Evolutionary conservation across 2,888 invertebrate species (phyloP), one percentile per base, ranked within the genome.

Genomic region (Leptinotarsa juncta): DNA sequence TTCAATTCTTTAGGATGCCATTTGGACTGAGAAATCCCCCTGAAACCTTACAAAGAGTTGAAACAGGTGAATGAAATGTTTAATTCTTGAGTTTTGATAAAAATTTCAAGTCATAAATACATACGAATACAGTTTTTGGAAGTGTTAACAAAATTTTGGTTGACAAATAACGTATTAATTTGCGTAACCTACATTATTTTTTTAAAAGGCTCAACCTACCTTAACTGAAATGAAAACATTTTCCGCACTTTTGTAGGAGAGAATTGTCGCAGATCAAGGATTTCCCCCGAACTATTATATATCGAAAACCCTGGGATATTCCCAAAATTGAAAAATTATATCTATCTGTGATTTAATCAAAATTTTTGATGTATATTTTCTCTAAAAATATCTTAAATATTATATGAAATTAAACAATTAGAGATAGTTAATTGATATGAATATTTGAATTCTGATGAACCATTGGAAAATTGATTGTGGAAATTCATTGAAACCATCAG

Each of bases 301-400:
- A 84, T 85, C 84, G 84, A 85, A 83, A 82, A 83, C 82, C 83
- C 83, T 83, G 85, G 85, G 81, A 80, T 82, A 79, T 82, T 83
- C 86, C 85, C 84, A 82, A 82, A 84, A 85, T 86, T 86, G 85
- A 86, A 85, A 86, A 89, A 89, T 89, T 89, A 89, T 88, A 88
- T 89, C 89, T 90, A 89, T 90, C 90, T 90, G 90, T 90, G 90
- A 90, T 90, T 89, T 88, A 89, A 89, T 89, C 89, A 89, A 90
- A 90, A 89, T 89, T 90, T 88, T 89, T 89, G 89, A 90, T 90
- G 90, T 90, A 90, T 90, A 90, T 90, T 90, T 90, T 90, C 89
- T 90, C 89, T 89, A 90, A 89, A 88, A 87, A 89, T 89, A 89
- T 89, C 89, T 89, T 89, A 89, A 88, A 86, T 86, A 86, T 87